Evolutionary conservation across 2,888 invertebrate genomes (phyloP).

Genomic region (Drosophila hawaiiensis): DNA sequence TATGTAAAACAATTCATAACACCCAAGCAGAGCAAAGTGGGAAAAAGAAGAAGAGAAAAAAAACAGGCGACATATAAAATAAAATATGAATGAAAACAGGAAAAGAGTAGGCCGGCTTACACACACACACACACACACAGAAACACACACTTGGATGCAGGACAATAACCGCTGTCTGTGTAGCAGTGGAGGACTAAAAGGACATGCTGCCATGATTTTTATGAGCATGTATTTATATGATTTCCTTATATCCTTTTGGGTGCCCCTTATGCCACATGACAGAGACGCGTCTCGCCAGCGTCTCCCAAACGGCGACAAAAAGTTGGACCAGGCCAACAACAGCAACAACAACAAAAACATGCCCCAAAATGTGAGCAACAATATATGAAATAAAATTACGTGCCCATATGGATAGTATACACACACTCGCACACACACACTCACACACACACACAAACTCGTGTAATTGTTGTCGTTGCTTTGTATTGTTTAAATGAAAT

Average conservation of each 20-base stretch:
- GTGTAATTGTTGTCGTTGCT: constrained; percentile 42
- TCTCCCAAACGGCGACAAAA: constrained; percentile 58
- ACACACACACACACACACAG: background rate
- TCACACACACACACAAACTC: constrained; percentile 8
- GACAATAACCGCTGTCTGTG: constrained; percentile 65
- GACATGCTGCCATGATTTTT: constrained; percentile 77
- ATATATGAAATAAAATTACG: constrained; percentile 66
- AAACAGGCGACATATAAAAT: constrained; percentile 20
- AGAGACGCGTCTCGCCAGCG: constrained; percentile 44
- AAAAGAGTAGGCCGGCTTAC: constrained; percentile 47
- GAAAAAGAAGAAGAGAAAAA: constrained; percentile 5
- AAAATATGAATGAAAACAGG: constrained; percentile 28
- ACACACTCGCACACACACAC: constrained; percentile 4
- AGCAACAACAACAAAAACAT: constrained; percentile 16
- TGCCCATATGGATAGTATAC: constrained; percentile 47
- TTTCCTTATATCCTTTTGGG: constrained; percentile 69
- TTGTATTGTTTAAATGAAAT: constrained; percentile 68
- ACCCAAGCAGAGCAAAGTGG: constrained; percentile 27
- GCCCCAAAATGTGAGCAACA: constrained; percentile 45
- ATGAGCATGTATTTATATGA: constrained; percentile 79
- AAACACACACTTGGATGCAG: constrained; percentile 35
- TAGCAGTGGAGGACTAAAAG: constrained; percentile 28
- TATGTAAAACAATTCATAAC: constrained; percentile 68
- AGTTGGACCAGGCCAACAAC: constrained; percentile 31
- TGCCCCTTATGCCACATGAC: constrained; percentile 20